Evolutionary conservation across 2,113 vertebrate species (phyloP).

Genomic region (Rhea americana): DNA sequence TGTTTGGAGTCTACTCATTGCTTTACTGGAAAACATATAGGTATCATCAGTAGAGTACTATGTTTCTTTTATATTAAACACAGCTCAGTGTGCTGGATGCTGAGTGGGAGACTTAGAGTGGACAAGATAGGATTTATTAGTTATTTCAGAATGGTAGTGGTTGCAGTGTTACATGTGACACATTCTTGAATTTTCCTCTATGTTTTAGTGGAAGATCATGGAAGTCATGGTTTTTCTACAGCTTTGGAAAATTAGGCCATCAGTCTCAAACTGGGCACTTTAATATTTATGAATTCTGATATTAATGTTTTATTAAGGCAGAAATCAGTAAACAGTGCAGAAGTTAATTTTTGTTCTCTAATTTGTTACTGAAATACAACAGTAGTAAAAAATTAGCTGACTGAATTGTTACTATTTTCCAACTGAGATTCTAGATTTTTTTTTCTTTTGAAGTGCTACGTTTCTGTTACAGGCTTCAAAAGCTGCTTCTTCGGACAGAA

Average conservation of each 20-base stretch:
- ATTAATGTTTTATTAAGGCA: background rate
- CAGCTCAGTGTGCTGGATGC: background rate
- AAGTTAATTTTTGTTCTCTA: background rate
- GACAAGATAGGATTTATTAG: background rate
- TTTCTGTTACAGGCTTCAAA: background rate
- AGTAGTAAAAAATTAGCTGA: background rate
- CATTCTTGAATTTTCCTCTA: background rate
- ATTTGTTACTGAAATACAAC: background rate
- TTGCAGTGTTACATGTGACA: background rate
- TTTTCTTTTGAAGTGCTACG: background rate
- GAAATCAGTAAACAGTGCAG: background rate
- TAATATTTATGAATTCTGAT: background rate
- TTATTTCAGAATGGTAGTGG: background rate
- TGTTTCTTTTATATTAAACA: conserved; percentile 16
- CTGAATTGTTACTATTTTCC: background rate
- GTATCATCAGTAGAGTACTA: background rate
- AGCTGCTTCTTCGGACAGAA: background rate
- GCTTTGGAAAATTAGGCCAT: background rate
- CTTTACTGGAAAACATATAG: conserved; percentile 14
- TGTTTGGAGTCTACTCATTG: background rate
- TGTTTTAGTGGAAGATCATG: background rate
- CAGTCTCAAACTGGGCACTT: background rate
- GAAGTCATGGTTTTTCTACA: background rate
- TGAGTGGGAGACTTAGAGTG: background rate
- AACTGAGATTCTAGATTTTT: background rate